Evolutionary conservation across 2,888 invertebrate genomes (phyloP), one percentile per base, ranked within the genome.

Genomic region (Carpatolechia fugitivella): DNA sequence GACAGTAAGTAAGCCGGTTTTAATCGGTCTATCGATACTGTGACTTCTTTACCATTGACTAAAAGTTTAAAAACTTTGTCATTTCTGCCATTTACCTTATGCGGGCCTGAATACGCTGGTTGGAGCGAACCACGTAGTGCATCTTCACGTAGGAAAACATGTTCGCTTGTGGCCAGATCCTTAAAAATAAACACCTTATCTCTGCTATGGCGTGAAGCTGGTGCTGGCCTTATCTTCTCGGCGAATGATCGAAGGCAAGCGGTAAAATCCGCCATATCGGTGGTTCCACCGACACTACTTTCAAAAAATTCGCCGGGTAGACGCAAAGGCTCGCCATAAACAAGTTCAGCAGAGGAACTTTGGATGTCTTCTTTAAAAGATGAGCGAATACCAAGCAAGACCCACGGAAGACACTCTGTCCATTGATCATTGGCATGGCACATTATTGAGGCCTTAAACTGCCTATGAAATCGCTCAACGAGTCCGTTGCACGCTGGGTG

Each of bases 391-490:
- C 65, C 65, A 1, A 65, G 51, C 3, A 65, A 52, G 0, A 65
- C 61, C 18, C 40, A 29, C 3, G 63, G 61, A 0, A 65, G 51
- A 0, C 33, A 47, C 11, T 62, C 61, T 0, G 52, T 50, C 63
- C 69, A 72, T 7, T 38, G 51, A 0, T 47, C 5, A 0, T 41
- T 50, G 0, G 49, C 31, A 16, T 69, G 68, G 51, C 66, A 69
- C 35, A 55, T 62, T 1, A 69, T 66, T 0, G 84, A 74, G 0
- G 78, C 66, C 38, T 60, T 56, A 3, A 65, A 53, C 35, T 62
- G 61, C 0, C 62, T 50, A 38, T 63, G 61, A 0, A 63, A 46
- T 0, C 65, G 47, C 38, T 63, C 63, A 0, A 66, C 61, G n/a
- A n/a, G n/a, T n/a, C n/a, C n/a, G n/a, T n/a, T n/a, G n/a, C n/a